Evolutionary conservation across 2,888 invertebrate species (phyloP), one percentile per base, ranked within the genome.

Genomic region (Serripes groenlandicus): DNA sequence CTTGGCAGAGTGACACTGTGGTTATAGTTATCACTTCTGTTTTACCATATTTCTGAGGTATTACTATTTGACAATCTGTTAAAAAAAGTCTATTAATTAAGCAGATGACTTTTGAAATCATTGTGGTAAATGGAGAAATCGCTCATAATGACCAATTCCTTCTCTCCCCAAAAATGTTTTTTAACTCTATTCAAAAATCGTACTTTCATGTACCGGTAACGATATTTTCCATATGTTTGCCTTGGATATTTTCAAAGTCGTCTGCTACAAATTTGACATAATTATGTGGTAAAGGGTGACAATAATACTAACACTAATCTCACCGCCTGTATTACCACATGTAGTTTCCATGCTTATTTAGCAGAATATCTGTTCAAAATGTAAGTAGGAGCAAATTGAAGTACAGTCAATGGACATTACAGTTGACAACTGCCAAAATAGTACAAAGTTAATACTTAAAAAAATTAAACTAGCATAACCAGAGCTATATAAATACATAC

Each of bases 101-200:
- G n/a, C n/a, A n/a, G n/a, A n/a, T n/a, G n/a, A 42, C 9, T 42
- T 15, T 42, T 42, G 56, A 56, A 56, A 56, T 15, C 56, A 56
- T n/a, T 15, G 56, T 56, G 56, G 56, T 9, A 56, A 56, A 56
- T 15, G 23, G 56, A 56, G 23, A 56, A 56, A 56, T 56, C n/a
- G 56, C 56, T 56, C 56, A 15, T 56, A n/a, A 56, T n/a, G 56
- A 56, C 11, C 56, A 56, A 56, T 56, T 56, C n/a, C 56, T 56
- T n/a, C 56, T 56, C n/a, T 56, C n/a, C 56, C 56, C 56, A 56
- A 9, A n/a, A 56, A n/a, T 56, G 56, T 56, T 56, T 56, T 56
- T n/a, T 56, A 56, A 7, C 42, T 15, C 15, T 42, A 11, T 42
- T 42, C n/a, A n/a, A 15, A 42, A 15, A 42, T 15, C 42, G 7